Base-by-base conservation (phyloP, 2,888 invertebrate species). In the Dasysyrphus tricinctus region DNA sequence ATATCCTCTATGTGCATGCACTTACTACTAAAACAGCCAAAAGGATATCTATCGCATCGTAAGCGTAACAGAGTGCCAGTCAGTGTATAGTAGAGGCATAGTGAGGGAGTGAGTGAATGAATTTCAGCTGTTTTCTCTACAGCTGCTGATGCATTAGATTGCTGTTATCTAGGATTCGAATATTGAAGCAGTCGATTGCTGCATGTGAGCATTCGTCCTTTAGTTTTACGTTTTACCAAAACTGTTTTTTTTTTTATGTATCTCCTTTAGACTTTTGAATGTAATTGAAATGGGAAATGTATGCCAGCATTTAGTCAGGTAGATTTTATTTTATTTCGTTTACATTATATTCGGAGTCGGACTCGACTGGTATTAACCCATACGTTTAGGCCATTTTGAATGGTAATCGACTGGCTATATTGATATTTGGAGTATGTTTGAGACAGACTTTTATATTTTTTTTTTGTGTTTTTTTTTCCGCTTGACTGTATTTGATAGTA, bases 121-220 rank as follows among this genome's bases (percentile, higher is more conserved):
- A 69, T 74, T 85, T 85, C 69, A 49, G 69, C 74, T 77, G 81
- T 74, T 74, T 86, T 86, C 75, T 74, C 74, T 69, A 39, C 81
- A 86, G 85, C 85, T 81, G 77, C 81, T 86, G 85, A 86, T 86
- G 81, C 85, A 86, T 81, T 81, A 86, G 77, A 86, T 86, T 86
- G 81, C 81, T 74, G 57, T 81, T 86, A 73, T 81, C 85, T 74
- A 16, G 69, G 19, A 81, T 81, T 74, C 73, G 77, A 81, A 84
- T 81, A 77, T 65, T 24, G 49, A 49, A 51, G 47, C 37, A 44
- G 47, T 51, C 47, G 44, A 34, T 57, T 56, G 63, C 44, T 56
- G 63, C 44, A 80, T 44, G 49, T 69, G 34, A 51, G 67, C 51
- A 65, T 54, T 80, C 59, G 51, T 79, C 56, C 63, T 63, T 63